Evolutionary conservation across 2,797 vertebrate species (phyloP).

Genomic region (Gallinago stenura): DNA sequence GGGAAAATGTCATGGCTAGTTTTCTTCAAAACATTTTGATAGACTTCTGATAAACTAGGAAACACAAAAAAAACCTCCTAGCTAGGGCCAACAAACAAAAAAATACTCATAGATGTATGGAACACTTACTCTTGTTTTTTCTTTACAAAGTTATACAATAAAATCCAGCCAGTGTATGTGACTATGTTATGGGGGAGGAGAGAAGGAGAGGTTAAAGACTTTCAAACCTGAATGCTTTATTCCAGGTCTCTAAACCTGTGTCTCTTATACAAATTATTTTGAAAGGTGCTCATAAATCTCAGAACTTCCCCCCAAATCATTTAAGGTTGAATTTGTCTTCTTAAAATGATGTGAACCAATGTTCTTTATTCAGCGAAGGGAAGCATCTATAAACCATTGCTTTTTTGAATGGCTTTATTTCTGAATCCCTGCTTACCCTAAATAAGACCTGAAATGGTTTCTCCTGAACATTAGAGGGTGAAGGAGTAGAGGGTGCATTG

Average conservation of each 20-base stretch:
- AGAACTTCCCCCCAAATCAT: neutral
- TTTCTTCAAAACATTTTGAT: conserved; percentile 27
- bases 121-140: accelerated
- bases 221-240: neutral
- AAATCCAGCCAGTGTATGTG: neutral
- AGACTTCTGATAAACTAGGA: conserved; percentile 9
- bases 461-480: neutral
- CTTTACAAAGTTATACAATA: neutral
- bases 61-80: conserved; percentile 2
- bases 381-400: neutral
- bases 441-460: neutral
- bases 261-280: neutral
- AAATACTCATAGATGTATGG: neutral
- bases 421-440: neutral
- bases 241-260: neutral
- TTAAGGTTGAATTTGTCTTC: neutral
- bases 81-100: conserved; percentile 4
- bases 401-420: neutral
- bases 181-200: neutral
- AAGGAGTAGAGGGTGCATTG: neutral
- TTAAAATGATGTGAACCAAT: neutral
- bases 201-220: neutral
- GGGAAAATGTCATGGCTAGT: neutral
- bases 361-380: neutral
- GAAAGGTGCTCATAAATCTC: neutral